Evolutionary conservation across 2,888 invertebrate species (phyloP).

Genomic region (Melitaea athalia): DNA sequence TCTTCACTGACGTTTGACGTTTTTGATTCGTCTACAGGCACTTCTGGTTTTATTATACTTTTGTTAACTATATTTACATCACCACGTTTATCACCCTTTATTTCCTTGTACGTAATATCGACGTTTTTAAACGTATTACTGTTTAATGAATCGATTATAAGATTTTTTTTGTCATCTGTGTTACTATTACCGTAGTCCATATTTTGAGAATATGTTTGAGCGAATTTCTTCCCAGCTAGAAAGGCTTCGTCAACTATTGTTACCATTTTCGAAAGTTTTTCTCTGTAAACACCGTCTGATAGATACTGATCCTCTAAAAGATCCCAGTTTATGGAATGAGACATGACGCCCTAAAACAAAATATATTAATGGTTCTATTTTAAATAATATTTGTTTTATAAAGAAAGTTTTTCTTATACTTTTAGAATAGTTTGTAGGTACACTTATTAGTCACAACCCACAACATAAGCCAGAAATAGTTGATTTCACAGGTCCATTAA

Average conservation of each 20-base stretch:
- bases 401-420: too few relatives aligned
- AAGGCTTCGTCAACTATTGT: conserved; percentile 89
- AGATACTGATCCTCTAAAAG: conserved; percentile 93
- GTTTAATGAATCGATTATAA: conserved; percentile 29
- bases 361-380: too few relatives aligned
- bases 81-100: conserved; percentile 39
- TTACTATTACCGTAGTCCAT: conserved; percentile 39
- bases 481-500: too few relatives aligned
- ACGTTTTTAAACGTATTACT: conserved; percentile 44
- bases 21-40: conserved; percentile 48
- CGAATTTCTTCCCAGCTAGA: conserved; percentile 88
- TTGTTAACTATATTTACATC: conserved; percentile 49
- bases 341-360: conserved; percentile 93
- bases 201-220: conserved; percentile 81
- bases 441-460: too few relatives aligned
- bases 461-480: too few relatives aligned
- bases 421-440: too few relatives aligned
- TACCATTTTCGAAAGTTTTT: conserved; percentile 93
- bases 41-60: conserved; percentile 51
- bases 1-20: conserved; percentile 46
- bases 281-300: conserved; percentile 89
- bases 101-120: conserved; percentile 63
- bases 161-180: conserved; percentile 8
- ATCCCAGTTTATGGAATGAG: conserved; percentile 97
- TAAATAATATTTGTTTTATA: too few relatives aligned